Percentiles rank a stretch among this genome's conserved stretches.
Evolutionary conservation across 1,140 invertebrate species (phyloP).

Genomic region (Caerostris extrusa): DNA sequence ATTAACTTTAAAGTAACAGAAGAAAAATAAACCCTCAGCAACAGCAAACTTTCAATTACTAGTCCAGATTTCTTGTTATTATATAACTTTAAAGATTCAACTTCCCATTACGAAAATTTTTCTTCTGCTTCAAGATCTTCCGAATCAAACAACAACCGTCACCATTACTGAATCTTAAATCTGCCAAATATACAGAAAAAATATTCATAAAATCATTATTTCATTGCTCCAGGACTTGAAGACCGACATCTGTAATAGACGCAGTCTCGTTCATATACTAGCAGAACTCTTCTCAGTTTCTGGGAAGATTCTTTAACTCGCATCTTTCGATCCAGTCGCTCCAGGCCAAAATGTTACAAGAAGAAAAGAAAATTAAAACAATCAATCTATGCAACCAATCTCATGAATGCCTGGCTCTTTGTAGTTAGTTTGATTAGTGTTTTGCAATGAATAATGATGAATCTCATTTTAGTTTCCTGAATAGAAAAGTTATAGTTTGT

Average conservation of each 20-base stretch:
- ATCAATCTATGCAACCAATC: not conserved
- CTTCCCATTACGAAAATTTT: not conserved
- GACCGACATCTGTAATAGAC: not conserved
- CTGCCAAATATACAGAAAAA: not conserved
- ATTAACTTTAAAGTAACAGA: too few relatives aligned
- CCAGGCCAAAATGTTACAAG: not conserved
- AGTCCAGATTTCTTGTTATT: too few relatives aligned
- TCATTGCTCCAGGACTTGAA: not conserved
- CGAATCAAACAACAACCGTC: not conserved
- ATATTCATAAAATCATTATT: not conserved
- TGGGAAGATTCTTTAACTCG: not conserved
- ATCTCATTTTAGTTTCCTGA: not conserved
- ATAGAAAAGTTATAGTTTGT: not conserved
- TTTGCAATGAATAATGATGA: not conserved
- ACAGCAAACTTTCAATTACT: not conserved
- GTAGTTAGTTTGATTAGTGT: not conserved
- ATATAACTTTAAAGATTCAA: not conserved
- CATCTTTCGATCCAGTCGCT: not conserved
- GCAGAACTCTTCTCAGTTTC: not conserved
- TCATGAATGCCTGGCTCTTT: not conserved
- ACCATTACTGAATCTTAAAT: not conserved
- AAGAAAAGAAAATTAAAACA: conserved; percentile 28
- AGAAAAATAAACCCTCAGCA: not conserved
- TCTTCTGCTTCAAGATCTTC: not conserved
- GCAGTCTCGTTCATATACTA: not conserved